Base-by-base conservation (phyloP, 2,113 vertebrate genomes). In the Cyphomyrus discorhynchus region DNA sequence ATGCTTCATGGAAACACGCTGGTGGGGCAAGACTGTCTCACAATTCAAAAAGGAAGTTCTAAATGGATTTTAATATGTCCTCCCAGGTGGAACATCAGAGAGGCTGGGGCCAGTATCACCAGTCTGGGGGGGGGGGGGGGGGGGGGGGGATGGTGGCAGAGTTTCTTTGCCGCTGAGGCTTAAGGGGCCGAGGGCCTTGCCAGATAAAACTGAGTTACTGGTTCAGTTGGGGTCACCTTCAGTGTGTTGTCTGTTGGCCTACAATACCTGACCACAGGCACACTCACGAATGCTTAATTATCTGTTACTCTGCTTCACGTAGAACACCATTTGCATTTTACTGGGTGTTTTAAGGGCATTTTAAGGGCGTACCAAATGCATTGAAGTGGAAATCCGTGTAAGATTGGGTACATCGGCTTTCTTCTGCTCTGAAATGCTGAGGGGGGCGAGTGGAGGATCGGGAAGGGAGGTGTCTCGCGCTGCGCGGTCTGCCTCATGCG, bases 31-130 rank as follows among this genome's bases (percentile, higher is more conserved):
- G 45, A 49, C 45, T 17, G n/a, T 49, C 45, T 86, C 46, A 80
- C 31, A 2, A 80, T 80, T 42, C 35, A 17, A 27, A 85, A 47
- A 85, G 80, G 45, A 21, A n/a, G 10, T 47, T 13, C 82, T 47
- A 84, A 84, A 47, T n/a, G 45, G 77, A 82, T 82, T 27, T 66
- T 66, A 77, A 77, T 77, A 77, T 77, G 27, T 77, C 70, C 70
- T 15, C 70, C 70, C 70, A 39, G 35, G 35, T 77, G 70, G 27
- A 77, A 31, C 62, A 66, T 66, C 62, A 27, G 62, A 66, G 8
- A 27, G 62, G 3, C n/a, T 66, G 27, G 70, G 70, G 31, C 27
- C 70, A 39, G 11, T 17, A 39, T 77, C 31, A 39, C 31, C 70
- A 77, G 24, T 15, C 31, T 10, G 3, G 1, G n/a, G n/a, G 9